Evolutionary conservation across 2,888 invertebrate species (phyloP).

Genomic region (Orchesella flavescens): DNA sequence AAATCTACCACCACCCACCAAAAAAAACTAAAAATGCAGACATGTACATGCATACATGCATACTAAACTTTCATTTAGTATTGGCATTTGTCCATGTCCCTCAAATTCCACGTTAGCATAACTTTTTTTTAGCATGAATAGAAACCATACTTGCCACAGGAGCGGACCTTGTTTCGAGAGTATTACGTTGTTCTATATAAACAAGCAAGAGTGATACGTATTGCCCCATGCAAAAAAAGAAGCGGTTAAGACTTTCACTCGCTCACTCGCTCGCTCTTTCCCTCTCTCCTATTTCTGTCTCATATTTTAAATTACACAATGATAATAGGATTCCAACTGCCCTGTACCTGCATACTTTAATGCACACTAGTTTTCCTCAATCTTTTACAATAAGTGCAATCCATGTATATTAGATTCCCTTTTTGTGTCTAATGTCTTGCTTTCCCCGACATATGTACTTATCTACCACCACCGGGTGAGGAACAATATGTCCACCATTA

Average conservation of each 20-base stretch:
- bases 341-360: slow-evolving; percentile 49
- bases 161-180: neutral
- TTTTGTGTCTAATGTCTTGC: too few species aligned
- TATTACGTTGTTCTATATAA: too few species aligned
- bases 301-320: slow-evolving; percentile 59
- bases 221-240: neutral
- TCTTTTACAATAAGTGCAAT: too few species aligned
- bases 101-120: slow-evolving; percentile 50
- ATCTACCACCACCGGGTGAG: too few species aligned
- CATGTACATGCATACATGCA: neutral
- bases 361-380: neutral
- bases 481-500: neutral
- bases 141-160: neutral
- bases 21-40: neutral
- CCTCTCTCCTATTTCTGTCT: slow-evolving; percentile 1
- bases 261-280: too few species aligned
- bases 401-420: neutral
- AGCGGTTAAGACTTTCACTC: neutral
- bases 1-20: slow-evolving; percentile 23
- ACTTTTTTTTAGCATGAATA: slow-evolving; percentile 52
- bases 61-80: slow-evolving; percentile 32
- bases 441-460: too few species aligned
- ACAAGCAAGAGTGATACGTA: too few species aligned
- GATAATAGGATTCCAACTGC: slow-evolving; percentile 64
- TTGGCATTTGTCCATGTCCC: slow-evolving; percentile 62